A percentile compares a stretch with the other conserved stretches of the same genome.
These are phyloP conservation scores for Sthenelais limicola DNA, from an alignment of 2,888 invertebrate species.

Conservation along the genomic window DNA sequence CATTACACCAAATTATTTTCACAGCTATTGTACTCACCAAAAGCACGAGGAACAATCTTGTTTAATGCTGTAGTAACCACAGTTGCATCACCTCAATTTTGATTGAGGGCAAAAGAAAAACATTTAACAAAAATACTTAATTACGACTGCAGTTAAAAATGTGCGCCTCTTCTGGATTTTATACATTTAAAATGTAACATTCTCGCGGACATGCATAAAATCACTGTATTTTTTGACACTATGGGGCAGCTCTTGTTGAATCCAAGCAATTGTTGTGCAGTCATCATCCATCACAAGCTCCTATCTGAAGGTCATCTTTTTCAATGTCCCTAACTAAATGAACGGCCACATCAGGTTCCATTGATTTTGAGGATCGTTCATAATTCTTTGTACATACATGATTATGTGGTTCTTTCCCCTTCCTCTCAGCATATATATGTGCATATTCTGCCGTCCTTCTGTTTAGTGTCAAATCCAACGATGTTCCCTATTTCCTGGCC, in stretches of 20 bases:
- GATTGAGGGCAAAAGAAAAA: slow-evolving; percentile 17
- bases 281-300: slow-evolving; percentile 23
- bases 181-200: slow-evolving; percentile 1
- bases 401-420: background rate
- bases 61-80: background rate
- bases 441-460: too few species aligned
- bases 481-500: slow-evolving; percentile 17
- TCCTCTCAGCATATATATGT: background rate
- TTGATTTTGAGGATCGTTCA: slow-evolving; percentile 11
- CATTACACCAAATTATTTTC: background rate
- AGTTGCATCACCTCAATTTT: slow-evolving; percentile 20
- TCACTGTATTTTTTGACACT: slow-evolving; percentile 10
- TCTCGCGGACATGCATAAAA: background rate
- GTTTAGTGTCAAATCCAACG: background rate
- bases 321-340: slow-evolving; percentile 7
- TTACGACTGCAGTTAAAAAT: background rate
- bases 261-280: slow-evolving; percentile 4
- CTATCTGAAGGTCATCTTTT: background rate
- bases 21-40: slow-evolving; percentile 18
- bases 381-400: slow-evolving; percentile 13
- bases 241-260: background rate
- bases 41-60: slow-evolving; percentile 20
- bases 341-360: slow-evolving; percentile 27
- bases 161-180: slow-evolving; percentile 3
- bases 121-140: slow-evolving; percentile 2